Evolutionary conservation across 2,888 invertebrate species (phyloP).

Genomic region (Fabriciana adippe): DNA sequence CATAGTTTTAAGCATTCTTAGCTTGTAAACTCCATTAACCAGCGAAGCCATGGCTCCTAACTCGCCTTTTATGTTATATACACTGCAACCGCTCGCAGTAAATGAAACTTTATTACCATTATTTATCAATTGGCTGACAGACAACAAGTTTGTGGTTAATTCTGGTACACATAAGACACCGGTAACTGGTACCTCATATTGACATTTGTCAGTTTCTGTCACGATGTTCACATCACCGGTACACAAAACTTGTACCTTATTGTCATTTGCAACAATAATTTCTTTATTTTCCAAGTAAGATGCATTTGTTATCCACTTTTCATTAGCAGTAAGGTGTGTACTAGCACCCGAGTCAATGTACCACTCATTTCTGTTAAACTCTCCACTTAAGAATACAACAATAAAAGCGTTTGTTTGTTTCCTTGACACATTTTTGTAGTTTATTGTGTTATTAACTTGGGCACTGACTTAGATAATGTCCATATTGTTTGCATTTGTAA

Average conservation of each 20-base stretch:
- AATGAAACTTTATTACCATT: slow-evolving; percentile 12
- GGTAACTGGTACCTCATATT: slow-evolving; percentile 5
- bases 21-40: slow-evolving; percentile 15
- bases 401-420: too few relatives aligned
- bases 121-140: slow-evolving; percentile 1
- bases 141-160: slow-evolving; percentile 17
- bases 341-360: too few relatives aligned
- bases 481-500: too few relatives aligned
- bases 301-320: too few relatives aligned
- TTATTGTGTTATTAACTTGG: too few relatives aligned
- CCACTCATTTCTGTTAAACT: too few relatives aligned
- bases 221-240: slow-evolving; percentile 11
- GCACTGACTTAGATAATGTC: too few relatives aligned
- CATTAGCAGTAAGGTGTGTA: too few relatives aligned
- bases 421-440: too few relatives aligned
- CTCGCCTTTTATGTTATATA: slow-evolving; percentile 15
- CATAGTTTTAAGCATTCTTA: not conserved
- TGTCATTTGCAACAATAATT: slow-evolving; percentile 8
- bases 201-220: not conserved
- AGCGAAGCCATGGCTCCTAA: slow-evolving; percentile 20
- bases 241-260: not conserved
- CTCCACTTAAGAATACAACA: too few relatives aligned
- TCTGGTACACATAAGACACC: slow-evolving; percentile 19
- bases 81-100: slow-evolving; percentile 3
- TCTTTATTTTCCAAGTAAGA: not conserved